These are phyloP conservation scores for Neuroscelio doddi DNA, from an alignment of 2,888 invertebrate species.

Conservation along the genomic window DNA sequence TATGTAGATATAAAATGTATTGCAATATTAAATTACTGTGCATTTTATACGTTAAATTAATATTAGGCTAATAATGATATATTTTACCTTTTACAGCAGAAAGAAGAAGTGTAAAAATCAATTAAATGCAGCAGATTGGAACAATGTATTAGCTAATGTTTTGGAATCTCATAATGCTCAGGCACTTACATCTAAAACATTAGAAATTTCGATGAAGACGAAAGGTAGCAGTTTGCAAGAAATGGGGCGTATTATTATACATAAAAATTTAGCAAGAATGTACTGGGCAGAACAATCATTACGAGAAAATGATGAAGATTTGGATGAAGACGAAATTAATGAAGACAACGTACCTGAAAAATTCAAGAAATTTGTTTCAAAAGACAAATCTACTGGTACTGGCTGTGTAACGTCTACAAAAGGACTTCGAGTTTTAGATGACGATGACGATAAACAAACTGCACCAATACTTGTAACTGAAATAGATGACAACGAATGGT, in stretches of 20 bases:
- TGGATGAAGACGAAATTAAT: slow-evolving; percentile 42
- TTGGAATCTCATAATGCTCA: slow-evolving; percentile 51
- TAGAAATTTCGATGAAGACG: slow-evolving; percentile 55
- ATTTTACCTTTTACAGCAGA: slow-evolving; percentile 56
- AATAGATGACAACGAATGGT: slow-evolving; percentile 65
- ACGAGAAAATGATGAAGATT: slow-evolving; percentile 36
- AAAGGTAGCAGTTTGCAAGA: slow-evolving; percentile 47
- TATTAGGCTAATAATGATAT: no score
- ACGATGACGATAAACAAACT: slow-evolving; percentile 53
- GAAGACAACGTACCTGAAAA: slow-evolving; percentile 46
- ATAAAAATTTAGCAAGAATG: slow-evolving; percentile 53
- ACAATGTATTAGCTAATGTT: slow-evolving; percentile 57
- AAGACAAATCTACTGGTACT: slow-evolving; percentile 49
- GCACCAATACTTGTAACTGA: slow-evolving; percentile 58
- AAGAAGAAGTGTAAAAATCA: slow-evolving; percentile 63
- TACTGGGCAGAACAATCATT: slow-evolving; percentile 50
- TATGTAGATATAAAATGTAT: not conserved
- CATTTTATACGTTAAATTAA: no score
- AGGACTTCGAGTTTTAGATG: slow-evolving; percentile 51
- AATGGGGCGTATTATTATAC: slow-evolving; percentile 54
- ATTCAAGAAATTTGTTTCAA: slow-evolving; percentile 53
- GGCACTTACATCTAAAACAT: slow-evolving; percentile 41
- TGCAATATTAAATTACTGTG: no score
- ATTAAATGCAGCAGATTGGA: slow-evolving; percentile 63
- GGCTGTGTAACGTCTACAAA: slow-evolving; percentile 59